phyloP scores from a whole-genome alignment of 2,888 invertebrate genomes.

The Elegia similella region DNA sequence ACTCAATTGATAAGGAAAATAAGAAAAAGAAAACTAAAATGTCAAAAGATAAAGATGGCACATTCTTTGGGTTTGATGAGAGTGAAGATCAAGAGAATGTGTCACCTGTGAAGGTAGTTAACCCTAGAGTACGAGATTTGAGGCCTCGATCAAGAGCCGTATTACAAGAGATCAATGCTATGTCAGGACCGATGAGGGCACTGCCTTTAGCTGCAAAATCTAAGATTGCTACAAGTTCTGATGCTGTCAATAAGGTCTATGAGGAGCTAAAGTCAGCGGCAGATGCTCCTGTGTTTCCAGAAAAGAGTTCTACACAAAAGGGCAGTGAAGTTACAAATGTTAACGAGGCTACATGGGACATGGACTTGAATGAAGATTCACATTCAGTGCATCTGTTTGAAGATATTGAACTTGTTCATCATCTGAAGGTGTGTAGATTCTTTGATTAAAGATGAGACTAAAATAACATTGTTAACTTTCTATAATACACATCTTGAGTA shows the following conservation, averaged over 20 bases:
- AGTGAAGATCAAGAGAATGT: conserved; percentile 67
- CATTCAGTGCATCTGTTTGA: conserved; percentile 72
- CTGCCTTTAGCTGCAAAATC: conserved; percentile 49
- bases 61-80: conserved; percentile 76
- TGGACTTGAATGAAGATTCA: conserved; percentile 42
- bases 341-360: conserved; percentile 31
- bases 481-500: no score
- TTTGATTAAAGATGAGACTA: no score
- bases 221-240: conserved; percentile 44
- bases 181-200: conserved; percentile 50
- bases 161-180: conserved; percentile 57
- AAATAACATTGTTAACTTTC: no score
- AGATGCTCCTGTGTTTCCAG: conserved; percentile 51
- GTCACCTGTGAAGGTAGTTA: conserved; percentile 52
- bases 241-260: conserved; percentile 50
- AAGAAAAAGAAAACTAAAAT: conserved; percentile 31
- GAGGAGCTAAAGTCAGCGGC: conserved; percentile 53
- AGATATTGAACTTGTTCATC: conserved; percentile 67
- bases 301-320: conserved; percentile 32
- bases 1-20: conserved; percentile 33
- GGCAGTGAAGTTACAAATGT: conserved; percentile 36
- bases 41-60: conserved; percentile 45
- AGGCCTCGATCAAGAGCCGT: conserved; percentile 48
- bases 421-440: conserved; percentile 55
- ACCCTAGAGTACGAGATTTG: conserved; percentile 39